Evolutionary conservation across 2,797 vertebrate species (phyloP).

Genomic region (Pipistrellus nathusii): DNA sequence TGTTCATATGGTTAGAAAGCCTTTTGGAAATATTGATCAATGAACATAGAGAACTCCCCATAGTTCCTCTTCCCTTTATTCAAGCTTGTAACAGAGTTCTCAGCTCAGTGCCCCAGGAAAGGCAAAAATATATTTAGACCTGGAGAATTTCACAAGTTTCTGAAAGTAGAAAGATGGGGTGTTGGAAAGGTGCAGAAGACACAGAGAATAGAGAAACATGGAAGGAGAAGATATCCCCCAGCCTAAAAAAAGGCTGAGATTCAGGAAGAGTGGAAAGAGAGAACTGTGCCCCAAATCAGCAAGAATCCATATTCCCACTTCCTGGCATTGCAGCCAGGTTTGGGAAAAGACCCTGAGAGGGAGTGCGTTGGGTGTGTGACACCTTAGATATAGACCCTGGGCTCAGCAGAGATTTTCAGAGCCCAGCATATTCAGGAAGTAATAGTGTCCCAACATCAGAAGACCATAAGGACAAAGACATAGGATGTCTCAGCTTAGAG

Average conservation of each 20-base stretch:
- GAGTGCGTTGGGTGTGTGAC: neutral
- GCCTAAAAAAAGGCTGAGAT: neutral
- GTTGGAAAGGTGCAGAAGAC: neutral
- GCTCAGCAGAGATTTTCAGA: neutral
- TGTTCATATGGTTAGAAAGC: neutral
- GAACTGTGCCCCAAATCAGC: neutral
- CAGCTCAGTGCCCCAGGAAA: neutral
- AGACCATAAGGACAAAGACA: neutral
- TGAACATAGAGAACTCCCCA: neutral
- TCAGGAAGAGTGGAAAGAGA: neutral
- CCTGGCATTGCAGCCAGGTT: neutral
- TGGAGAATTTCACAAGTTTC: neutral
- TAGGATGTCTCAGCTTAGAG: neutral
- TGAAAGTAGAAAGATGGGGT: neutral
- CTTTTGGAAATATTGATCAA: constrained; percentile 8
- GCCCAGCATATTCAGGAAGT: neutral
- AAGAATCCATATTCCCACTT: neutral
- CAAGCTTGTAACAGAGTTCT: neutral
- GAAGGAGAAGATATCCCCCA: neutral
- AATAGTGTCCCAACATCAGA: neutral
- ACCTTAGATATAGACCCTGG: neutral
- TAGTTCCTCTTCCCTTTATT: constrained; percentile 15
- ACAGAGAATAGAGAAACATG: neutral
- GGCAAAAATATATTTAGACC: neutral
- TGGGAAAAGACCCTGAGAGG: neutral